A percentile compares a stretch with the other conserved stretches of the same genome.
phyloP scores from a whole-genome alignment of 2,888 invertebrate genomes.

The Aradus depressus region DNA sequence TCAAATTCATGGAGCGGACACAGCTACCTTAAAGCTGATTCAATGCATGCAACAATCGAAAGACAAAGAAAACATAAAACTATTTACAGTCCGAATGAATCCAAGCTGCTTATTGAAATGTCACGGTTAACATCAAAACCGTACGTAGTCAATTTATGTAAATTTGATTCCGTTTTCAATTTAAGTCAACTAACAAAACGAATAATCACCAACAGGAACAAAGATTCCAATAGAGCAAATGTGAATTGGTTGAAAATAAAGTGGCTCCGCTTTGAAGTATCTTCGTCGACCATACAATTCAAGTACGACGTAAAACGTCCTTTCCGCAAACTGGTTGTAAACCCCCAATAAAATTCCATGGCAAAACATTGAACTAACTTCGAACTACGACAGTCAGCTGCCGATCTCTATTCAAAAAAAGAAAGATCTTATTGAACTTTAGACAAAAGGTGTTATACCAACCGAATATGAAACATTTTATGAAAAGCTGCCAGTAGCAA shows the following conservation, averaged over 20 bases:
- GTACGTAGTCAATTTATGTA: not conserved
- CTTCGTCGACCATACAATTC: not conserved
- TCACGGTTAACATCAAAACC: not conserved
- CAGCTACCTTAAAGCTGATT: not conserved
- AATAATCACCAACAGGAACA: not conserved
- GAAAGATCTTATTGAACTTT: not conserved
- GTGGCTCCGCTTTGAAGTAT: too few species aligned
- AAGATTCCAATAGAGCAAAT: not conserved
- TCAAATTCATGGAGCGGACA: constrained; percentile 12
- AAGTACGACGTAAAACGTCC: not conserved
- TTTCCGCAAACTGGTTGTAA: not conserved
- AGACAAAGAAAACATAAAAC: not conserved
- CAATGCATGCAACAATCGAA: constrained; percentile 9
- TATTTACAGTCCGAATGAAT: not conserved
- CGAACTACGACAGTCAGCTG: not conserved
- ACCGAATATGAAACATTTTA: too few species aligned
- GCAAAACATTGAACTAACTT: not conserved
- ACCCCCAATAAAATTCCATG: not conserved
- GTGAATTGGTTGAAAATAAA: constrained; percentile 3
- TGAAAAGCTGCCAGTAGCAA: not conserved
- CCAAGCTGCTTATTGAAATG: constrained; percentile 4
- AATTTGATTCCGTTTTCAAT: not conserved
- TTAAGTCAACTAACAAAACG: not conserved
- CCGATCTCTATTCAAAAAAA: not conserved
- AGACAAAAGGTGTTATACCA: not conserved